These are phyloP conservation scores for Nudaria mundana DNA, from an alignment of 2,888 invertebrate species.

Conservation along the genomic window DNA sequence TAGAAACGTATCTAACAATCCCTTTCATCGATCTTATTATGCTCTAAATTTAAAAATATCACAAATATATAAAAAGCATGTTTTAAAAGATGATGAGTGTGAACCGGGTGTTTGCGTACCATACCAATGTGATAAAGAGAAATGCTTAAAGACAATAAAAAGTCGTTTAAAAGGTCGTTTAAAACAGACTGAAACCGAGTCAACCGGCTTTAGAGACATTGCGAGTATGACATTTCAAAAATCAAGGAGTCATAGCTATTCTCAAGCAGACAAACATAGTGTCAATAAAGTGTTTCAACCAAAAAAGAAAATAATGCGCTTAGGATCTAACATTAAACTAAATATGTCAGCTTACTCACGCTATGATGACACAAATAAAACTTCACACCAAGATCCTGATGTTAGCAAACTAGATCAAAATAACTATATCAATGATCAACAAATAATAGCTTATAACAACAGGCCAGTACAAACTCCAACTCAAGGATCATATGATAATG, in stretches of 20 bases:
- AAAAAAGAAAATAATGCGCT: neutral
- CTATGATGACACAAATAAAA: neutral
- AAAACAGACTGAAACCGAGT: slow-evolving; percentile 1
- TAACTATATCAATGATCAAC: neutral
- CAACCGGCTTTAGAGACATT: neutral
- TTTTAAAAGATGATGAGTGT: slow-evolving; percentile 2
- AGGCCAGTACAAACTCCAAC: neutral
- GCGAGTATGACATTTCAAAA: neutral
- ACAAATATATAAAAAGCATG: neutral
- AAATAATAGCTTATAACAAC: neutral
- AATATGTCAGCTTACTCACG: slow-evolving; percentile 3
- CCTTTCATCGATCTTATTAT: slow-evolving; percentile 16
- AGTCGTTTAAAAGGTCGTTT: neutral
- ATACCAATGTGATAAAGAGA: slow-evolving; percentile 21
- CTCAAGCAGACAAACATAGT: slow-evolving; percentile 1
- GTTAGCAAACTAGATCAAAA: neutral
- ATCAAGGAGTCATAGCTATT: neutral
- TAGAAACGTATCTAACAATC: slow-evolving; percentile 2
- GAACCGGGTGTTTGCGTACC: slow-evolving; percentile 19
- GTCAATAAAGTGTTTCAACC: neutral
- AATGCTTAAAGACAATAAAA: slow-evolving; percentile 21
- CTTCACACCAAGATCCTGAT: neutral
- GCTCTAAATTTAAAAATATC: slow-evolving; percentile 17
- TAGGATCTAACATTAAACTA: neutral
- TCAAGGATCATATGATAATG: neutral